These are phyloP conservation scores for Unio pictorum DNA, from an alignment of 2,888 invertebrate genomes.

Conservation along the genomic window DNA sequence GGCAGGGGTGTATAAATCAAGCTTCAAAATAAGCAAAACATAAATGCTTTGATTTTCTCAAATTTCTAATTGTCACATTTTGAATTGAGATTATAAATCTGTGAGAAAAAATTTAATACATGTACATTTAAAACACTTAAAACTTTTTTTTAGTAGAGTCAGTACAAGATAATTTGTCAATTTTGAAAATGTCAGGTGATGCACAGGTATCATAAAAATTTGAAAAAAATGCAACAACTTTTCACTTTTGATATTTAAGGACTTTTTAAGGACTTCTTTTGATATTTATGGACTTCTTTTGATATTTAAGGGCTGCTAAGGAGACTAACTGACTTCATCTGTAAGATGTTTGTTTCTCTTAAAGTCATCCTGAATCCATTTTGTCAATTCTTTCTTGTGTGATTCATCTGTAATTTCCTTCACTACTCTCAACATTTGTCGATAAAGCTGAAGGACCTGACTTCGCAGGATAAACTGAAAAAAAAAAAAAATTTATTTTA, in stretches of 20 bases:
- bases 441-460: conserved; percentile 84
- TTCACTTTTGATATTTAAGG: not conserved
- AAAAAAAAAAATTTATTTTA: conserved; percentile 1
- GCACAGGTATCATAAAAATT: too few species aligned
- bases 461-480: conserved; percentile 84
- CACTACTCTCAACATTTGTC: conserved; percentile 81
- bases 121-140: too few species aligned
- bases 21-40: too few species aligned
- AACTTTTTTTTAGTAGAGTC: too few species aligned
- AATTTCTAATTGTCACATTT: too few species aligned
- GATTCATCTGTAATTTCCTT: conserved; percentile 78
- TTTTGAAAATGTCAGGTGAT: too few species aligned
- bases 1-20: too few species aligned
- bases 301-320: conserved; percentile 1
- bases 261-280: not conserved
- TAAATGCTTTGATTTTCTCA: too few species aligned
- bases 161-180: too few species aligned
- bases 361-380: conserved; percentile 85
- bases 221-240: not conserved
- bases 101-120: too few species aligned
- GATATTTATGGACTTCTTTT: not conserved
- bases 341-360: conserved; percentile 80
- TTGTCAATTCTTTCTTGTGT: conserved; percentile 78
- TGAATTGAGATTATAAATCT: too few species aligned
- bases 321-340: conserved; percentile 77